Evolutionary conservation across 2,888 invertebrate species (phyloP), one percentile per base, ranked within the genome.

Genomic region (Lepidocyrtoides sp.): DNA sequence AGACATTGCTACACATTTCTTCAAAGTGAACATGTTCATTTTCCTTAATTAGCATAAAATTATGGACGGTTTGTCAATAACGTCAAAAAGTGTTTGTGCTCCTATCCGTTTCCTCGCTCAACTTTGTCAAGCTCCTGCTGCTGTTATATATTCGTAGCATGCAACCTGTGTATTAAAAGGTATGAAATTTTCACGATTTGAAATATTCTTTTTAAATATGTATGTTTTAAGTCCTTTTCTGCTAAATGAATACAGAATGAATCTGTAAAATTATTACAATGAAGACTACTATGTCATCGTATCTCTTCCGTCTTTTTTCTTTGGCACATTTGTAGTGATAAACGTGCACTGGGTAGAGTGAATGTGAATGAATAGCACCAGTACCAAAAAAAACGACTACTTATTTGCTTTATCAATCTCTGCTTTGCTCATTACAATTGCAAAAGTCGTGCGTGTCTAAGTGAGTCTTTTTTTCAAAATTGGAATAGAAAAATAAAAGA

Each of bases 381-480:
- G 0, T n/a, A n/a, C n/a, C n/a, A n/a, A n/a, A n/a, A n/a, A n/a
- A n/a, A n/a, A n/a, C n/a, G n/a, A n/a, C n/a, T n/a, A n/a, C n/a
- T n/a, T 0, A 29, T 3, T 29, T 26, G n/a, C 20, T 69, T 69
- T 32, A 69, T 69, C 69, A 32, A 60, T 32, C 10, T 85, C 48
- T n/a, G n/a, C n/a, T n/a, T n/a, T 32, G 14, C 63, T 66, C 63
- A 66, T 87, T 66, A 29, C 41, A 29, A 60, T 63, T 66, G 83
- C 23, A 87, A 57, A 87, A 87, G 82, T 89, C 88, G 88, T 89
- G 88, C 88, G 88, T 89, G 69, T 82, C 88, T 69, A 81, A 88
- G 66, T 84, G 32, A 29, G 44, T 69, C 69, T 84, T 29, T 51
- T n/a, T 8, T 41, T n/a, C n/a, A 29, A 69, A 36, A 69, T 69